Evolutionary conservation across 2,113 vertebrate genomes (phyloP).

Genomic region (Aegotheles bennettii): DNA sequence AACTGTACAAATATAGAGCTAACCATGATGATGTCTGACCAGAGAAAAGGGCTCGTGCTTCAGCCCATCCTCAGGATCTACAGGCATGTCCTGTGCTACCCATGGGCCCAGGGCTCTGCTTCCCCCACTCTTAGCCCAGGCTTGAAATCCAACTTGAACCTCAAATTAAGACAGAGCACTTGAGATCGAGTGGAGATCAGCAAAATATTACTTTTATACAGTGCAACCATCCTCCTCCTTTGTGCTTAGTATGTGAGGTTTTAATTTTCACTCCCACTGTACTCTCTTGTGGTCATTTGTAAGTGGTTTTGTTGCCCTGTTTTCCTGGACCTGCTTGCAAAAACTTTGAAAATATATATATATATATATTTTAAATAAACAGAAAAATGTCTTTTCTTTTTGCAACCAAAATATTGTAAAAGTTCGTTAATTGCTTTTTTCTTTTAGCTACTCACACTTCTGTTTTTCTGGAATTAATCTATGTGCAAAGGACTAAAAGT

Average conservation of each 20-base stretch:
- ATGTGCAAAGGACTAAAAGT: slow-evolving; percentile 32
- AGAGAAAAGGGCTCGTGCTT: neutral
- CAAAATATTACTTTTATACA: neutral
- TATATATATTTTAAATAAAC: neutral
- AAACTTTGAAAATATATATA: neutral
- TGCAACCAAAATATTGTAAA: neutral
- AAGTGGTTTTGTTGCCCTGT: neutral
- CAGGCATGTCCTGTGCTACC: neutral
- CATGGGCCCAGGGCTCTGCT: neutral
- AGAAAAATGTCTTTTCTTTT: neutral
- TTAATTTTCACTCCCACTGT: neutral
- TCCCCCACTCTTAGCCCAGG: neutral
- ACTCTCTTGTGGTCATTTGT: neutral
- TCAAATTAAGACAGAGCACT: neutral
- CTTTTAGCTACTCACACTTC: slow-evolving; percentile 11
- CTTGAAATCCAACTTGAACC: neutral
- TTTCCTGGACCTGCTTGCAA: slow-evolving; percentile 9
- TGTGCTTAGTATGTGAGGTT: neutral
- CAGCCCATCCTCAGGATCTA: neutral
- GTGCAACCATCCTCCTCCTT: neutral
- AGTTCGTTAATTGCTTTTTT: neutral
- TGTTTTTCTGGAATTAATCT: slow-evolving; percentile 61
- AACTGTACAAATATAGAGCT: slow-evolving; percentile 27
- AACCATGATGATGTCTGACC: neutral
- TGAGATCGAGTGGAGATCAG: neutral